Percentiles rank a stretch among this genome's conserved stretches.
These are phyloP conservation scores for Bombylius discolor DNA, from an alignment of 2,888 invertebrate species.

Conservation along the genomic window DNA sequence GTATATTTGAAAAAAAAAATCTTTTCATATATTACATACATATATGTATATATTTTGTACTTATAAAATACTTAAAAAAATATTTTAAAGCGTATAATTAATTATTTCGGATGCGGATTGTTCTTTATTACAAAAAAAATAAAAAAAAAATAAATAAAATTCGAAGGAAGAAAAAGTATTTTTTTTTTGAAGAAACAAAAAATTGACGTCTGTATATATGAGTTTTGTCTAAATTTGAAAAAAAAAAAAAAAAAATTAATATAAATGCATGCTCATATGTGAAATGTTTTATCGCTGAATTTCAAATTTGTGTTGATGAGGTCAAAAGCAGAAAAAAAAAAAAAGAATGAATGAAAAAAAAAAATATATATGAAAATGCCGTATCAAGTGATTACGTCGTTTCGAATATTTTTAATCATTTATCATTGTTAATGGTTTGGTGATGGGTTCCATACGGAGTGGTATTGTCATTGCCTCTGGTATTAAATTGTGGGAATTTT, in stretches of 20 bases:
- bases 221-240: too few species aligned
- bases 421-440: constrained; percentile 6
- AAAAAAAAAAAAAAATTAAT: neutral
- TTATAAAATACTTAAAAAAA: neutral
- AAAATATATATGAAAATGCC: neutral
- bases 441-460: neutral
- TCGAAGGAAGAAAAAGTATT: too few species aligned
- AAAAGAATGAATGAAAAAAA: too few species aligned
- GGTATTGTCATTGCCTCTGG: too few species aligned
- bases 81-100: constrained; percentile 3
- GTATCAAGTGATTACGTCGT: constrained; percentile 4
- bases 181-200: too few species aligned
- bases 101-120: constrained; percentile 3
- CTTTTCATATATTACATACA: neutral
- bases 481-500: neutral
- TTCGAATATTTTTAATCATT: constrained; percentile 1
- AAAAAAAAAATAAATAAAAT: too few species aligned
- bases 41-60: neutral
- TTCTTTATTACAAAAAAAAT: neutral
- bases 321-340: neutral
- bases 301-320: constrained; percentile 1
- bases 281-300: constrained; percentile 2
- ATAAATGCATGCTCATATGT: neutral
- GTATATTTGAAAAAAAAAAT: too few species aligned
- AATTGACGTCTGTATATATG: too few species aligned